Percentiles rank a stretch among this genome's conserved stretches.
phyloP scores from a whole-genome alignment of 2,113 vertebrate genomes.

The Sorex araneus region DNA sequence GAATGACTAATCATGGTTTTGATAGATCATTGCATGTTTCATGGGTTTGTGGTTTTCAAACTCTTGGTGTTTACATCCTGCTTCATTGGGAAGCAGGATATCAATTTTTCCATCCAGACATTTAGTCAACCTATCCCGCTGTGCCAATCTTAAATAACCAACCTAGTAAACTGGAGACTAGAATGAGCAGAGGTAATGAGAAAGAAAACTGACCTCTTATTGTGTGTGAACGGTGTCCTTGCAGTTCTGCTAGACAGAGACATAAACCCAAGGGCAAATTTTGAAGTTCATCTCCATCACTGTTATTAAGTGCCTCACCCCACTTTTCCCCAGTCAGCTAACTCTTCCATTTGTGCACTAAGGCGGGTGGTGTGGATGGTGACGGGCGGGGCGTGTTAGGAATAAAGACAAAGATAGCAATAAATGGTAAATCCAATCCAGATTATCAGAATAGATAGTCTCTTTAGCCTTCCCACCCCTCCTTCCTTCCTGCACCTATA shows the following conservation, averaged over 20 bases:
- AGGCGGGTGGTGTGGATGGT: background rate
- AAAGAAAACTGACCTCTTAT: slow-evolving; percentile 23
- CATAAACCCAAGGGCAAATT: slow-evolving; percentile 1
- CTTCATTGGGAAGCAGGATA: background rate
- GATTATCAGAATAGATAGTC: background rate
- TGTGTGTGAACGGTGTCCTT: slow-evolving; percentile 22
- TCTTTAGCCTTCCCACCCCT: background rate
- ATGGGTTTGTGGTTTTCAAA: background rate
- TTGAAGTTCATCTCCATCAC: slow-evolving; percentile 6
- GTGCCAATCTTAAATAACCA: slow-evolving; percentile 9
- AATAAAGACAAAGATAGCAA: background rate
- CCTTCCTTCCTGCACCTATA: background rate
- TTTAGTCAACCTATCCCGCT: background rate
- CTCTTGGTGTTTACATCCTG: background rate
- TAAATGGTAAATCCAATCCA: slow-evolving; percentile 30
- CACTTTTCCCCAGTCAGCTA: background rate
- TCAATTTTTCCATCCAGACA: background rate
- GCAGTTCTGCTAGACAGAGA: background rate
- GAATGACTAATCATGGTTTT: background rate
- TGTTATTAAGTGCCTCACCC: background rate
- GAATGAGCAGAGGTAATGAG: background rate
- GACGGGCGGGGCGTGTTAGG: background rate
- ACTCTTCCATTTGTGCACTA: background rate
- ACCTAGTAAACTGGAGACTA: background rate
- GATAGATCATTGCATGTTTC: background rate